Percentiles rank a stretch among this genome's conserved stretches.
phyloP scores from a whole-genome alignment of 2,797 vertebrate genomes.

The Lindbergichthys nudifrons region DNA sequence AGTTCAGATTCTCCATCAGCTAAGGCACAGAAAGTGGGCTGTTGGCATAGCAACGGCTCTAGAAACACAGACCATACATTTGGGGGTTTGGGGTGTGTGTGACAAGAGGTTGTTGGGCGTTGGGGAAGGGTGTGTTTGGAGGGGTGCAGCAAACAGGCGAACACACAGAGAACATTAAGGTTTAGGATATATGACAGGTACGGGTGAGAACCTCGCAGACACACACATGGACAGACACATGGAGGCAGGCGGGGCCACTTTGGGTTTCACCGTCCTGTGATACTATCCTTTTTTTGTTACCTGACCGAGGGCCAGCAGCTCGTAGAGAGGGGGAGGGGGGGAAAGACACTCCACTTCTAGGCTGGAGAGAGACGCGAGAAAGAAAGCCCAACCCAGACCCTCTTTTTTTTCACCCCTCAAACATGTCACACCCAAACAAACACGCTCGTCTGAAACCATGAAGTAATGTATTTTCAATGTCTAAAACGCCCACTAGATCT shows the following conservation, averaged over 20 bases:
- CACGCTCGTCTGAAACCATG: conserved; percentile 59
- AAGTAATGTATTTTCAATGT: conserved; percentile 67
- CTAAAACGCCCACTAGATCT: conserved; percentile 55
- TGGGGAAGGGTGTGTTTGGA: conserved; percentile 67
- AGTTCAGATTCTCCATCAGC: conserved; percentile 79
- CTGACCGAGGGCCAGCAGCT: conserved; percentile 85
- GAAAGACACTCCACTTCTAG: conserved; percentile 83
- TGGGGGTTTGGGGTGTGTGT: conserved; percentile 64
- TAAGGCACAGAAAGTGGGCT: conserved; percentile 85
- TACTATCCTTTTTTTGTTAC: conserved; percentile 89
- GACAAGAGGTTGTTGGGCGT: conserved; percentile 54
- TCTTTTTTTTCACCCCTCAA: conserved; percentile 59
- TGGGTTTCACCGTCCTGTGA: conserved; percentile 90
- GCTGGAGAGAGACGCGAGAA: conserved; percentile 88
- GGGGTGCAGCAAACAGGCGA: conserved; percentile 86
- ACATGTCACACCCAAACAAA: conserved; percentile 79
- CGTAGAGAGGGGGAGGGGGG: conserved; percentile 74
- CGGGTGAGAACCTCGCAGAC: conserved; percentile 87
- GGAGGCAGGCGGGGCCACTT: conserved; percentile 84
- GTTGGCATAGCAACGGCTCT: conserved; percentile 88
- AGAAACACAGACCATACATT: conserved; percentile 81
- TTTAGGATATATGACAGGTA: conserved; percentile 92
- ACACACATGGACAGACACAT: conserved; percentile 81
- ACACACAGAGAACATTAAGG: conserved; percentile 80
- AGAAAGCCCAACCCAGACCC: conserved; percentile 79